phyloP scores from a whole-genome alignment of 2,888 invertebrate genomes.

The Oconnorella tubifera region DNA sequence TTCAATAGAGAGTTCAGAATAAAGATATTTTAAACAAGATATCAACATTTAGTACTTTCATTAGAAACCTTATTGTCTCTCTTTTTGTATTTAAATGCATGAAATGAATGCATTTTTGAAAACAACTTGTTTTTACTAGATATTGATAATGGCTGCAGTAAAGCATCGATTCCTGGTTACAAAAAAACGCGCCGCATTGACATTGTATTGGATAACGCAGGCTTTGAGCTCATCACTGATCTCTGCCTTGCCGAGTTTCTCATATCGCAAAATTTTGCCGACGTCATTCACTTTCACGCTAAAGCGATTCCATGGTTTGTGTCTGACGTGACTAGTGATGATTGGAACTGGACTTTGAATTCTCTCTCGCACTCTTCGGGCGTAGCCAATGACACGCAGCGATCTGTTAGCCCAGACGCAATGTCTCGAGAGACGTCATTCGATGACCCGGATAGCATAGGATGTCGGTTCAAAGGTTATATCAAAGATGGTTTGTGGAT shows the following conservation, averaged over 20 bases:
- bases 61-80: too few relatives aligned
- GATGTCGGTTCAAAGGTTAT: constrained; percentile 63
- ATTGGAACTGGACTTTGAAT: constrained; percentile 71
- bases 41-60: too few relatives aligned
- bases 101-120: too few relatives aligned
- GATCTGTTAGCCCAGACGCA: not conserved
- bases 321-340: constrained; percentile 76
- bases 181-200: constrained; percentile 36
- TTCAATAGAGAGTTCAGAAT: too few relatives aligned
- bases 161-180: too few relatives aligned
- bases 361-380: constrained; percentile 37
- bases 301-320: constrained; percentile 94
- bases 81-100: too few relatives aligned
- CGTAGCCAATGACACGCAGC: not conserved
- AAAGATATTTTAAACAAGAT: too few relatives aligned
- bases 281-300: constrained; percentile 74
- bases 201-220: constrained; percentile 82
- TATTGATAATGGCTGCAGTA: too few relatives aligned
- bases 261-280: constrained; percentile 62
- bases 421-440: not conserved
- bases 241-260: constrained; percentile 80
- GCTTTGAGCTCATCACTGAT: constrained; percentile 87
- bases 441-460: constrained; percentile 47
- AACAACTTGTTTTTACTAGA: too few relatives aligned
- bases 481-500: constrained; percentile 44